These are phyloP conservation scores for Macropis europaea DNA, from an alignment of 2,888 invertebrate species.

Conservation along the genomic window DNA sequence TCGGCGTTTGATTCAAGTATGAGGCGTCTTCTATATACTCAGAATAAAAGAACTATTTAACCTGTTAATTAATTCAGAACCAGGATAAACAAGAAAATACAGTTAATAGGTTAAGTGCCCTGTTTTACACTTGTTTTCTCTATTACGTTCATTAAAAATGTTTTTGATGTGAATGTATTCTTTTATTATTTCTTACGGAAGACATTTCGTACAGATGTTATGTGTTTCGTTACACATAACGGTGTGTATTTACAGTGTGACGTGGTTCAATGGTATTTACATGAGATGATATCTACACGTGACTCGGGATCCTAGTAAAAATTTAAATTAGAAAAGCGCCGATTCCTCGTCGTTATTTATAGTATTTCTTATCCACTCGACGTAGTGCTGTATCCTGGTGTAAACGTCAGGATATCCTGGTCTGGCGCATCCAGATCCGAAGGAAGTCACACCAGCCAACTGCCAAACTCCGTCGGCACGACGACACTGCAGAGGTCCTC, in stretches of 20 bases:
- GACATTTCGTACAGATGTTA: neutral
- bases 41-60: too few species aligned
- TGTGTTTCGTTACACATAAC: too few species aligned
- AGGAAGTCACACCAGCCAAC: slow-evolving; percentile 93
- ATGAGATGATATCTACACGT: slow-evolving; percentile 27
- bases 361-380: slow-evolving; percentile 87
- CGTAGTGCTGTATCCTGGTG: slow-evolving; percentile 90
- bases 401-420: slow-evolving; percentile 95
- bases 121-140: too few species aligned
- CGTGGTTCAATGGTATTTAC: slow-evolving; percentile 17
- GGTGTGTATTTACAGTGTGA: slow-evolving; percentile 18
- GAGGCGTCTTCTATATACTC: too few species aligned
- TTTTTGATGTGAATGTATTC: neutral
- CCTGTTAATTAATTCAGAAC: too few species aligned
- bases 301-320: neutral
- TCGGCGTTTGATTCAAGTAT: too few species aligned
- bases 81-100: too few species aligned
- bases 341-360: slow-evolving; percentile 63
- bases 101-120: neutral
- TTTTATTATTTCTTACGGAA: neutral
- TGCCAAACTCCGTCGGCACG: slow-evolving; percentile 91
- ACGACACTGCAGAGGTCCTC: slow-evolving; percentile 93
- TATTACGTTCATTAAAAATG: neutral
- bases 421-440: slow-evolving; percentile 94
- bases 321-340: neutral